phyloP scores from a whole-genome alignment of 2,113 vertebrate genomes.

The Daubentonia madagascariensis region DNA sequence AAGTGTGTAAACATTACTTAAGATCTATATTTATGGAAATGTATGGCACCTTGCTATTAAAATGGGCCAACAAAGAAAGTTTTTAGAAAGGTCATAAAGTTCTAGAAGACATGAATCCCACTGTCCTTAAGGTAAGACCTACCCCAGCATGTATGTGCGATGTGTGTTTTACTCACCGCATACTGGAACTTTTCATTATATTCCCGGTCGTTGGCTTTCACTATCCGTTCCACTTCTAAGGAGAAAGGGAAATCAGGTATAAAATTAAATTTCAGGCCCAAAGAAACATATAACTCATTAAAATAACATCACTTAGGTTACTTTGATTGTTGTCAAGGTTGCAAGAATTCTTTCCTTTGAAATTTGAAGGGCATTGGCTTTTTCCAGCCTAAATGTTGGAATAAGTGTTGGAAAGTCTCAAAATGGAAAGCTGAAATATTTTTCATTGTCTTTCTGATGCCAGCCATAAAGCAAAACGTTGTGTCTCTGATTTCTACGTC shows the following conservation, averaged over 20 bases:
- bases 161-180: conserved; percentile 83
- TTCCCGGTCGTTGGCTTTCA: conserved; percentile 89
- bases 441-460: conserved; percentile 41
- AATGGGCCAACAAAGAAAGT: background rate
- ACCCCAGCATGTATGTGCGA: fast-evolving
- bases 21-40: background rate
- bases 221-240: conserved; percentile 89
- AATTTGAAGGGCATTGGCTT: conserved; percentile 37
- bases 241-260: conserved; percentile 54
- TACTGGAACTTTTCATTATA: conserved; percentile 91
- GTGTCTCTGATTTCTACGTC: conserved; percentile 27
- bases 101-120: background rate
- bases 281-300: conserved; percentile 43
- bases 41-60: background rate
- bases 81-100: background rate
- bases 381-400: conserved; percentile 53
- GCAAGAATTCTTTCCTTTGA: conserved; percentile 53
- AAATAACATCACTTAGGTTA: conserved; percentile 36
- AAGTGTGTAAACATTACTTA: background rate
- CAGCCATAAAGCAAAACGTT: conserved; percentile 53
- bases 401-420: conserved; percentile 10
- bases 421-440: conserved; percentile 53
- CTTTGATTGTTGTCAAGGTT: conserved; percentile 41
- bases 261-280: conserved; percentile 34
- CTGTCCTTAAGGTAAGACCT: background rate